Evolutionary conservation across 2,113 vertebrate genomes (phyloP).

Genomic region (Hippocampus barbouri): DNA sequence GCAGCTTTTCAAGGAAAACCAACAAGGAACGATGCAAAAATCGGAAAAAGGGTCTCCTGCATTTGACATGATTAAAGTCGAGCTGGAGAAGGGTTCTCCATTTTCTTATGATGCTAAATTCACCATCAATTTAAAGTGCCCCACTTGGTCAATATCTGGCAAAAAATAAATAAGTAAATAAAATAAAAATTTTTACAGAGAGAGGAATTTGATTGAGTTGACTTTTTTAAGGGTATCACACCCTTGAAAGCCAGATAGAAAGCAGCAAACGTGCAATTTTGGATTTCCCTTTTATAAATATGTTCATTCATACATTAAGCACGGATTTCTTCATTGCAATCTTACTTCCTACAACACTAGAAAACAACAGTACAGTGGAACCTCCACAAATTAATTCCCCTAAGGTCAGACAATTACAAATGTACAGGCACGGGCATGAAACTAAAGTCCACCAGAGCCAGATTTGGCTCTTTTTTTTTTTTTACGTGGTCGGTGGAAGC

Average conservation of each 20-base stretch:
- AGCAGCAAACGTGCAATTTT: background rate
- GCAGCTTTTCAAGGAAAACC: background rate
- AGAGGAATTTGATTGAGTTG: background rate
- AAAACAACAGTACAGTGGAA: too few relatives aligned
- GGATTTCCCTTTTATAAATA: background rate
- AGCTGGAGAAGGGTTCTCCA: background rate
- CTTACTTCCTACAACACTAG: too few relatives aligned
- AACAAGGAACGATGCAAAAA: background rate
- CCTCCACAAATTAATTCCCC: too few relatives aligned
- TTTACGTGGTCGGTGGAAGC: too few relatives aligned
- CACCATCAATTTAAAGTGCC: conserved; percentile 31
- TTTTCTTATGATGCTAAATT: conserved; percentile 36
- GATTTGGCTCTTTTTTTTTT: too few relatives aligned
- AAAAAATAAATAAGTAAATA: background rate
- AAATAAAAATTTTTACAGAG: background rate
- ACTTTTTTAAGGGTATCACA: background rate
- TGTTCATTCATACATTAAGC: background rate
- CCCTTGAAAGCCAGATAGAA: background rate
- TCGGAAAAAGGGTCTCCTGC: background rate
- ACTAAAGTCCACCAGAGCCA: too few relatives aligned
- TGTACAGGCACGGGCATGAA: too few relatives aligned
- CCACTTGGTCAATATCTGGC: conserved; percentile 34
- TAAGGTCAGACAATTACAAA: too few relatives aligned
- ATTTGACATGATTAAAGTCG: background rate
- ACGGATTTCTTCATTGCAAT: background rate